A percentile compares a stretch with the other conserved stretches of the same genome.
These are phyloP conservation scores for Hydrochoerus hydrochaeris DNA, from an alignment of 2,113 vertebrate genomes.

Conservation along the genomic window DNA sequence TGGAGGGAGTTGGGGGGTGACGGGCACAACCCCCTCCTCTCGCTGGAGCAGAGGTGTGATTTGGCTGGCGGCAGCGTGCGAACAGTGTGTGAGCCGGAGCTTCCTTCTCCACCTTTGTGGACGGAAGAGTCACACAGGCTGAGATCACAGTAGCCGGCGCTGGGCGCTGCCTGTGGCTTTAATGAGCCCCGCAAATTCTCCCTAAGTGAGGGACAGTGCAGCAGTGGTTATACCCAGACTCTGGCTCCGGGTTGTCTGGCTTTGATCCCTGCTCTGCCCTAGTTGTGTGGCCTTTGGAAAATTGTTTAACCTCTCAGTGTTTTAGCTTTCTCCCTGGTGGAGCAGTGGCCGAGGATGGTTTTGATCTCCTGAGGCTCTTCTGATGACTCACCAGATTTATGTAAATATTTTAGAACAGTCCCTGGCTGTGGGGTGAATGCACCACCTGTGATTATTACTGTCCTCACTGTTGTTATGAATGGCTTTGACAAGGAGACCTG, in stretches of 20 bases:
- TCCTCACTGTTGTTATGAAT: neutral
- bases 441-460: too few species aligned
- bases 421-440: rapidly evolving
- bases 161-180: rapidly evolving
- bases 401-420: neutral
- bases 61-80: neutral
- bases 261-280: neutral
- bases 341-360: neutral
- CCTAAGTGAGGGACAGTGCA: rapidly evolving
- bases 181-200: neutral
- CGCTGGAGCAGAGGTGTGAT: neutral
- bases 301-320: neutral
- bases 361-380: neutral
- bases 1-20: neutral
- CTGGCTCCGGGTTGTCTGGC: neutral
- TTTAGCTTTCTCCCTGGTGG: neutral
- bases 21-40: neutral
- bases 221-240: neutral
- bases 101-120: neutral
- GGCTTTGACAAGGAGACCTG: neutral
- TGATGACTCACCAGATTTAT: neutral
- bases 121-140: neutral
- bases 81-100: rapidly evolving
- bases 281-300: neutral
- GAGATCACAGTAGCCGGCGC: neutral